phyloP scores from a whole-genome alignment of 2,113 vertebrate genomes.

The Clarias batrachus region DNA sequence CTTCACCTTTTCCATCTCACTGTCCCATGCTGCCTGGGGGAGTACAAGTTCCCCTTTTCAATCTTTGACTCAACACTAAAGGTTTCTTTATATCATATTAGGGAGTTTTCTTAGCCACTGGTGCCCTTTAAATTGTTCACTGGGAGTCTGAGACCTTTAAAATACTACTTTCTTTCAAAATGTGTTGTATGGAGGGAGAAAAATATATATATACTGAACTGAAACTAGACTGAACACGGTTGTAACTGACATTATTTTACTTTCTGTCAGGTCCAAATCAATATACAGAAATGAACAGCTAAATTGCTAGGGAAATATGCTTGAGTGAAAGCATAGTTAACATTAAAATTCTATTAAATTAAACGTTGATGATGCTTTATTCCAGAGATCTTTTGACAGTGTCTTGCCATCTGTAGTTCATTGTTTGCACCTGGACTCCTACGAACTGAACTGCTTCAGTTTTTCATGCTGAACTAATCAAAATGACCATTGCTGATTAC shows the following conservation, averaged over 20 bases:
- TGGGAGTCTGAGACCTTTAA: background rate
- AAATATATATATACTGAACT: background rate
- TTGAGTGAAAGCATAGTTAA: background rate
- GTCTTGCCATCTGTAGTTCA: too few species aligned
- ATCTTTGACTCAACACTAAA: background rate
- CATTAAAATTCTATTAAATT: background rate
- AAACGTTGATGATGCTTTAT: background rate
- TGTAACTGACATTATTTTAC: background rate
- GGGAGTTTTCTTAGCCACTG: background rate
- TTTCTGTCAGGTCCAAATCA: background rate
- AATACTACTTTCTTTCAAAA: background rate
- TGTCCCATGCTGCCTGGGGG: background rate
- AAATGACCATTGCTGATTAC: too few species aligned
- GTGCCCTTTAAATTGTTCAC: background rate
- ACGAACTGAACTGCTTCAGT: too few species aligned
- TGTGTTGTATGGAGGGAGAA: background rate
- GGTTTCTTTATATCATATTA: constrained; percentile 1
- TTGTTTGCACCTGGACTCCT: too few species aligned
- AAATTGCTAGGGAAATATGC: background rate
- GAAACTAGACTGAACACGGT: background rate
- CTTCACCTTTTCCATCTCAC: constrained; percentile 15
- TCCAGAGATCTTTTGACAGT: background rate
- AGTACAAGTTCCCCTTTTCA: background rate
- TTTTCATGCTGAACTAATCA: too few species aligned
- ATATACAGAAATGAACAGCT: too few species aligned